phyloP scores from a whole-genome alignment of 2,797 vertebrate genomes.

The Scolopax rusticola region DNA sequence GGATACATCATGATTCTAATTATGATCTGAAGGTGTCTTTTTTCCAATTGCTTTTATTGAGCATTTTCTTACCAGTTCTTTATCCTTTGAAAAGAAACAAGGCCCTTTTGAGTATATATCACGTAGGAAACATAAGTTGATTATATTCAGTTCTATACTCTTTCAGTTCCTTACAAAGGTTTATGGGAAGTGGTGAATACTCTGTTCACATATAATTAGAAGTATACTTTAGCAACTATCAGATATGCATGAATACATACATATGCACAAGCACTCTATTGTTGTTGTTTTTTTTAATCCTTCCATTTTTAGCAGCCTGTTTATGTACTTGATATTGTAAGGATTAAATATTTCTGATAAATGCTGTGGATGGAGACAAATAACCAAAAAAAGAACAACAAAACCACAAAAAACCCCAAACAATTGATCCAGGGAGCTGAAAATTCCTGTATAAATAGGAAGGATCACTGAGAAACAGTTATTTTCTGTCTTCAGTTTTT shows the following conservation, averaged over 20 bases:
- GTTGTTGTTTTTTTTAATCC: not conserved
- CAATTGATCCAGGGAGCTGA: not conserved
- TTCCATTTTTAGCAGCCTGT: not conserved
- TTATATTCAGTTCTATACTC: not conserved
- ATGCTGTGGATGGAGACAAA: not conserved
- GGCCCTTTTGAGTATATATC: not conserved
- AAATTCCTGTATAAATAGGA: not conserved
- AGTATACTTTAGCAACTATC: not conserved
- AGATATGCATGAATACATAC: accelerated
- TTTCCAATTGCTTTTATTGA: not conserved
- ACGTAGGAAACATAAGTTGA: not conserved
- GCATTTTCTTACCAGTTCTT: not conserved
- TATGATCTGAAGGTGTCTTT: not conserved
- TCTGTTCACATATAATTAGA: not conserved
- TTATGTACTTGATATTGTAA: not conserved
- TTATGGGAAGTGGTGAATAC: not conserved
- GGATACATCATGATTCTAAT: not conserved
- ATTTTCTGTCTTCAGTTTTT: not conserved
- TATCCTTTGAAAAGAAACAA: not conserved
- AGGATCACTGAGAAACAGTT: not conserved
- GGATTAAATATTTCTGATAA: not conserved
- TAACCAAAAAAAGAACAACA: not conserved
- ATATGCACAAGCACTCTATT: accelerated
- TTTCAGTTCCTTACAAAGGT: not conserved
- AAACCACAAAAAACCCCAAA: not conserved